Conservation (phyloP, 2,797 vertebrate species). For the Anisognathus igniventris region DNA sequence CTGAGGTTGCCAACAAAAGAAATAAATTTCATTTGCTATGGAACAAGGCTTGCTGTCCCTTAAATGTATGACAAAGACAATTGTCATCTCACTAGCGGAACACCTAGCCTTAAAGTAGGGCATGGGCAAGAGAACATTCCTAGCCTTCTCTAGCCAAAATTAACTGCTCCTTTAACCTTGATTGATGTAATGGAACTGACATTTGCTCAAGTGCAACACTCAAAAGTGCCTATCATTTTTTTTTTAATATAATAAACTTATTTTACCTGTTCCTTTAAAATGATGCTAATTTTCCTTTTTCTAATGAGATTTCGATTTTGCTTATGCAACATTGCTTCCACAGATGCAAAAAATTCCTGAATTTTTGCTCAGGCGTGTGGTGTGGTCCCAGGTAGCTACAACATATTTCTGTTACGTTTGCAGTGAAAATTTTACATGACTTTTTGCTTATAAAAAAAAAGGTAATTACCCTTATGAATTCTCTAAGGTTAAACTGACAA, state of each 20-base stretch:
- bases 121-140: not conserved
- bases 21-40: not conserved
- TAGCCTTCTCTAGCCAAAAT: not conserved
- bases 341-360: not conserved
- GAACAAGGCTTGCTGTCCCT: not conserved
- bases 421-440: not conserved
- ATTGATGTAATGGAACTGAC: not conserved
- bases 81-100: not conserved
- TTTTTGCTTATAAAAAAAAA: not conserved
- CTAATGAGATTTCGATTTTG: not conserved
- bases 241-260: not conserved
- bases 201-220: not conserved
- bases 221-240: not conserved
- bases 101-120: not conserved
- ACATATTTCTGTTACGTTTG: not conserved
- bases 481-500: not conserved
- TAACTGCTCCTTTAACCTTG: rapidly evolving
- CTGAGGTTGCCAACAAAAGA: not conserved
- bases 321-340: not conserved
- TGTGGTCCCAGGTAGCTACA: not conserved
- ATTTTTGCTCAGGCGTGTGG: not conserved
- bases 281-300: not conserved
- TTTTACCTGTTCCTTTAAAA: not conserved
- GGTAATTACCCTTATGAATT: not conserved
- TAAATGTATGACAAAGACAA: not conserved